A percentile compares a stretch with the other conserved stretches of the same genome.
Evolutionary conservation across 2,888 invertebrate species (phyloP).

Genomic region (Prenolepis imparis): DNA sequence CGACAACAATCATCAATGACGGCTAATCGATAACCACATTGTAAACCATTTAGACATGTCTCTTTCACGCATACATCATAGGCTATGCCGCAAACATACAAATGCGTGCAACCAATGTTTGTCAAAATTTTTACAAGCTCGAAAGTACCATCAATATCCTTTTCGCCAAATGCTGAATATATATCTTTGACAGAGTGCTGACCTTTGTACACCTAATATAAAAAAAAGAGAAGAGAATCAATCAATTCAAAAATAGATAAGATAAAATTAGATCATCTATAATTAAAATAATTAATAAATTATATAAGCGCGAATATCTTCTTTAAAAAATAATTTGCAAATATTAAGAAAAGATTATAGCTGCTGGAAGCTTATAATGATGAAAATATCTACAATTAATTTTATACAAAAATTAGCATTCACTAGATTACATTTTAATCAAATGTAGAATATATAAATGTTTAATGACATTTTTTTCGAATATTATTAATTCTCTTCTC

Average conservation of each 20-base stretch:
- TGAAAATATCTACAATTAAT: not conserved
- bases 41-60: constrained; percentile 94
- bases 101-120: constrained; percentile 93
- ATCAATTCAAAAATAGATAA: not conserved
- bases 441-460: not conserved
- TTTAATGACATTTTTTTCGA: not conserved
- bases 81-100: constrained; percentile 97
- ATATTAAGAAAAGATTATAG: not conserved
- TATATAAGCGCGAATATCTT: not conserved
- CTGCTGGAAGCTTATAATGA: not conserved
- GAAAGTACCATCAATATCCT: constrained; percentile 93
- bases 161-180: constrained; percentile 98
- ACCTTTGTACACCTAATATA: constrained; percentile 91
- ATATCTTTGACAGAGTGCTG: constrained; percentile 97
- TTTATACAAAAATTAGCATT: not conserved
- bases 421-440: not conserved
- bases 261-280: not conserved
- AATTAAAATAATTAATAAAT: not conserved
- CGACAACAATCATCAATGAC: constrained; percentile 96
- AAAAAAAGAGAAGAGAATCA: not conserved
- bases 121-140: constrained; percentile 92
- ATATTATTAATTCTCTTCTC: not conserved
- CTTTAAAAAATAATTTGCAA: not conserved
- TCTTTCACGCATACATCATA: constrained; percentile 97
- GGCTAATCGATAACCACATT: constrained; percentile 94